Conservation (phyloP, 2,113 vertebrate genomes). For the Sminthopsis crassicaudata region DNA sequence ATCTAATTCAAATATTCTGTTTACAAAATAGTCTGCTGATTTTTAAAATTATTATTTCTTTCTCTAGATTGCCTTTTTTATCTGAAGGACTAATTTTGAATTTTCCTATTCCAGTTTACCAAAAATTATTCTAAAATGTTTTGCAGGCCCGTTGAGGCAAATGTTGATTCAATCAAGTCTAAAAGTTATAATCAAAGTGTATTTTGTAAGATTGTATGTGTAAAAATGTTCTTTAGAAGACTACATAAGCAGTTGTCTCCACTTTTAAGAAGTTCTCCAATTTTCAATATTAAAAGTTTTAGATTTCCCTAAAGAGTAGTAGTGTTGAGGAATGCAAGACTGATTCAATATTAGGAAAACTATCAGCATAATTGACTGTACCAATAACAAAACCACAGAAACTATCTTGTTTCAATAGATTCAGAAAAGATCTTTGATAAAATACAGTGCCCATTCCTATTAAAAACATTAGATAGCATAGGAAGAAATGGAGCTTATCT, state of each 20-base stretch:
- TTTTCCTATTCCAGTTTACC: constrained; percentile 25
- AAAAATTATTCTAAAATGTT: constrained; percentile 53
- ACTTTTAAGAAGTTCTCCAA: constrained; percentile 1
- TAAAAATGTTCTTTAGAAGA: constrained; percentile 33
- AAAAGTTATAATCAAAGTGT: constrained; percentile 45
- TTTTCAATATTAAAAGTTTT: constrained; percentile 29
- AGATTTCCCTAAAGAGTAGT: constrained; percentile 10
- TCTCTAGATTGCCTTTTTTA: background rate
- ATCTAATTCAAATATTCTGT: background rate
- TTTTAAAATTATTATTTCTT: constrained; percentile 5
- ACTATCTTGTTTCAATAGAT: too few species aligned
- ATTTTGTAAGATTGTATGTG: constrained; percentile 56
- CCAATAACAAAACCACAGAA: too few species aligned
- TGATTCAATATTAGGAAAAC: too few species aligned
- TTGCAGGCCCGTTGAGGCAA: background rate
- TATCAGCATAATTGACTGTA: too few species aligned
- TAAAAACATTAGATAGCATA: too few species aligned
- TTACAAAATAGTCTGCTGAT: background rate
- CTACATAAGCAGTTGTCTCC: background rate
- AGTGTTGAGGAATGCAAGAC: background rate
- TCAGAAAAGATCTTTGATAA: too few species aligned
- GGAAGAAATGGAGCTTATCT: too few species aligned
- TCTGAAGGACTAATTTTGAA: constrained; percentile 35
- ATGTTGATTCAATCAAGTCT: constrained; percentile 16
- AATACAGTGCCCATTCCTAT: too few species aligned